Evolutionary conservation across 2,113 vertebrate species (phyloP).

Genomic region (Mesitornis unicolor): DNA sequence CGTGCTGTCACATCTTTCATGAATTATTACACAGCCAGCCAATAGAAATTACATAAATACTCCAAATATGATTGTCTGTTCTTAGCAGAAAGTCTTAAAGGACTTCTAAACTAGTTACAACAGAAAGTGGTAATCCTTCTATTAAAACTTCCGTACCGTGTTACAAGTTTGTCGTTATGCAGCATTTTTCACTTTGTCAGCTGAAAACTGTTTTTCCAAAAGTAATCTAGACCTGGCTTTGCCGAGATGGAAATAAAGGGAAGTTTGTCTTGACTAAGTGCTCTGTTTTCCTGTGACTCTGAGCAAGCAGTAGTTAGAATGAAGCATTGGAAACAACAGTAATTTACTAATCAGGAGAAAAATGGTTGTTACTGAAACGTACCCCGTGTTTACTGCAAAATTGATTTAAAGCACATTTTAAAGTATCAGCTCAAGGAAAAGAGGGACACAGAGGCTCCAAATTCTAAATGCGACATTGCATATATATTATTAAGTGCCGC

Average conservation of each 20-base stretch:
- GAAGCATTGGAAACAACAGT: conserved; percentile 35
- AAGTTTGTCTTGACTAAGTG: conserved; percentile 56
- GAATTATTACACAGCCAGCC: conserved; percentile 42
- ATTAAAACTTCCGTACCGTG: conserved; percentile 53
- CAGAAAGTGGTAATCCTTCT: conserved; percentile 52
- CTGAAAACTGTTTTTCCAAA: conserved; percentile 53
- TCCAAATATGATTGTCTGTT: conserved; percentile 42
- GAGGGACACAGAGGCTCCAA: not conserved
- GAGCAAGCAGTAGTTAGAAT: conserved; percentile 40
- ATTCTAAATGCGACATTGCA: conserved; percentile 41
- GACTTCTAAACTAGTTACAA: conserved; percentile 60
- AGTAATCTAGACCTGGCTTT: conserved; percentile 47
- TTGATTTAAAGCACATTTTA: conserved; percentile 10
- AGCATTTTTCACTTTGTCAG: conserved; percentile 70
- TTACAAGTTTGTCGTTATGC: conserved; percentile 33
- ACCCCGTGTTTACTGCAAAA: conserved; percentile 26
- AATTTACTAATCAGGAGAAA: conserved; percentile 66
- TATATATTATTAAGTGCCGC: not conserved
- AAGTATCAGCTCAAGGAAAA: conserved; percentile 32
- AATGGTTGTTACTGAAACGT: conserved; percentile 29
- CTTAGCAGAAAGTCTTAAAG: conserved; percentile 39
- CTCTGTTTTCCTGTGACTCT: conserved; percentile 37
- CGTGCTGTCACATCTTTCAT: conserved; percentile 46
- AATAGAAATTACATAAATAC: conserved; percentile 52
- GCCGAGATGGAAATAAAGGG: conserved; percentile 58